Conservation (phyloP, 2,113 vertebrate genomes). For the Mesitornis unicolor region DNA sequence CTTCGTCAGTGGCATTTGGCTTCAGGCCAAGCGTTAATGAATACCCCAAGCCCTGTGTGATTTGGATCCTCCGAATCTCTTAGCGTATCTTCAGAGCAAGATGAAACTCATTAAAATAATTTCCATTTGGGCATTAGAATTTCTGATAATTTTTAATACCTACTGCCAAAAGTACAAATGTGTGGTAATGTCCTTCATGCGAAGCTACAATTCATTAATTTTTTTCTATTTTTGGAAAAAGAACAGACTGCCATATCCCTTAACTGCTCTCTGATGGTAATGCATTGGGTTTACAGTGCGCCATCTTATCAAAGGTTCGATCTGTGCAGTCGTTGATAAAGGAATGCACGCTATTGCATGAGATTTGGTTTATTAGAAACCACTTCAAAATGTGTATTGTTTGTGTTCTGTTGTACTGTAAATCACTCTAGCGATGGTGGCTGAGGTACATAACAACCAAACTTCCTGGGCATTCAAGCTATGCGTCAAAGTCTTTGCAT, state of each 20-base stretch:
- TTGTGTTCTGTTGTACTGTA: background rate
- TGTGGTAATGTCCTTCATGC: background rate
- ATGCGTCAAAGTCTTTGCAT: background rate
- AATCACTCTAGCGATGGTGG: background rate
- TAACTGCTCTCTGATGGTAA: background rate
- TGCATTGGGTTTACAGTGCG: background rate
- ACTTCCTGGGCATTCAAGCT: background rate
- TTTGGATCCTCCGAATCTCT: constrained; percentile 14
- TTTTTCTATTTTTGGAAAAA: background rate
- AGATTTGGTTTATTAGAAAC: background rate
- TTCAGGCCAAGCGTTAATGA: constrained; percentile 20
- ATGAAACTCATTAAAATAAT: constrained; percentile 35
- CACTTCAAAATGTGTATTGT: background rate
- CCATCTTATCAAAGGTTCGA: background rate
- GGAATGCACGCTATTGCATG: background rate
- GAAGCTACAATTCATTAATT: background rate
- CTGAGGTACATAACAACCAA: background rate
- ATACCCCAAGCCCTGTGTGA: background rate
- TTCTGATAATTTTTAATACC: background rate
- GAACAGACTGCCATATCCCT: background rate
- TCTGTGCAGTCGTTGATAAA: background rate
- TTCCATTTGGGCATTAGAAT: constrained; percentile 6
- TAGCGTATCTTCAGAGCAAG: constrained; percentile 41
- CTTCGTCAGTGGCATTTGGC: background rate
- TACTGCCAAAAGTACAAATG: background rate